Evolutionary conservation across 2,888 invertebrate genomes (phyloP), one percentile per base, ranked within the genome.

Genomic region (Platyscelio sp.): DNA sequence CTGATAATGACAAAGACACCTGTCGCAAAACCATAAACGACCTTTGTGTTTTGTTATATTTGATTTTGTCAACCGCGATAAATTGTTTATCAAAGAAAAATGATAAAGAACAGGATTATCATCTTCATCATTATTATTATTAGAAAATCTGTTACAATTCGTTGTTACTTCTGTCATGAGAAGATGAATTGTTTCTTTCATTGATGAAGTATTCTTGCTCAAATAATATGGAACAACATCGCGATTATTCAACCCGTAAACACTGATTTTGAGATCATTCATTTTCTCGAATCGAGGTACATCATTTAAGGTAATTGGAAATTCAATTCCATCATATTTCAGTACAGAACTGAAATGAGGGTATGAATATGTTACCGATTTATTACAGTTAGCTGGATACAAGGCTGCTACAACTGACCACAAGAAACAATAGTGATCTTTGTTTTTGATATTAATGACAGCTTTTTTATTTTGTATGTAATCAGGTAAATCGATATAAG

Each of bases 381-480:
- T 22, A 78, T 87, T 61, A n/a, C 33, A 26, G 13, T 40, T 27
- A 18, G 56, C 78, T 20, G 84, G 83, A 71, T 84, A 46, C 20
- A 88, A 74, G 9, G 87, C 87, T 43, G 88, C 83, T n/a, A 84
- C 61, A 3, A 88, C 65, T 38, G 80, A 63, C 86, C 85, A 88
- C 22, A 87, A 54, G 77, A 88, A 89, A 71, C 87, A 90, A 29
- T 61, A 83, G 9, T 79, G 2, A 54, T 88, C 87, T 6, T 81
- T 74, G 67, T 87, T 90, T 70, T 84, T 81, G 7, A 90, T 82
- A 61, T 89, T 90, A 0, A 89, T 56, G 0, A 77, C 70, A 18
- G 70, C 77, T 65, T 87, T 86, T 51, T 86, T 87, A n/a, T 72
- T 70, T 68, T 74, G 56, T 22, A 88, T 87, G 20, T 60, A 60